A percentile compares a stretch with the other conserved stretches of the same genome.
phyloP scores from a whole-genome alignment of 2,888 invertebrate species.

The Mechanitis mazaeus region DNA sequence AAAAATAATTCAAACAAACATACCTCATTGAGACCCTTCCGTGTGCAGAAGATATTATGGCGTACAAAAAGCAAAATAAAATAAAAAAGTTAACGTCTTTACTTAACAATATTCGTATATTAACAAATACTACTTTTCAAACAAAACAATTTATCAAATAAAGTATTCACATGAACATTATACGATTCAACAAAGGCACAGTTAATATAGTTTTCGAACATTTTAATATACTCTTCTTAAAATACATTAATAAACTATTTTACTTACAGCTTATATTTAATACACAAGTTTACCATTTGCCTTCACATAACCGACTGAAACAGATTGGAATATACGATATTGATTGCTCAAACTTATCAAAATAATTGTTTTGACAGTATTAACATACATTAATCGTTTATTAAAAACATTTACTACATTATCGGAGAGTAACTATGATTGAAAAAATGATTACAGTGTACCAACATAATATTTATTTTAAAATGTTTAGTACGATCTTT shows the following conservation, averaged over 20 bases:
- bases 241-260: slow-evolving; percentile 33
- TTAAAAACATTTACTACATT: background rate
- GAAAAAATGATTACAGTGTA: too few relatives aligned
- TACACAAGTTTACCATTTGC: slow-evolving; percentile 26
- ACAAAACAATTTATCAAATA: too few relatives aligned
- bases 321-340: slow-evolving; percentile 9
- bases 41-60: slow-evolving; percentile 45
- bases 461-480: too few relatives aligned
- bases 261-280: background rate
- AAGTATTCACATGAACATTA: too few relatives aligned
- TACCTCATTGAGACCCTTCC: slow-evolving; percentile 52
- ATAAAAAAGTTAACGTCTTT: slow-evolving; percentile 41
- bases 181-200: too few relatives aligned
- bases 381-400: slow-evolving; percentile 9
- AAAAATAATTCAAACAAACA: slow-evolving; percentile 41
- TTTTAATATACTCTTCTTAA: background rate
- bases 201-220: too few relatives aligned
- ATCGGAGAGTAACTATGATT: background rate
- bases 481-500: too few relatives aligned
- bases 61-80: slow-evolving; percentile 48
- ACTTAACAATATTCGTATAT: slow-evolving; percentile 19
- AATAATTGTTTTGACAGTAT: slow-evolving; percentile 18
- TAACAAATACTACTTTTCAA: slow-evolving; percentile 25
- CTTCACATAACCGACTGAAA: slow-evolving; percentile 26
- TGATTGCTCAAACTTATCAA: slow-evolving; percentile 13